phyloP scores from a whole-genome alignment of 2,888 invertebrate genomes.

The Glaucopsyche alexis region DNA sequence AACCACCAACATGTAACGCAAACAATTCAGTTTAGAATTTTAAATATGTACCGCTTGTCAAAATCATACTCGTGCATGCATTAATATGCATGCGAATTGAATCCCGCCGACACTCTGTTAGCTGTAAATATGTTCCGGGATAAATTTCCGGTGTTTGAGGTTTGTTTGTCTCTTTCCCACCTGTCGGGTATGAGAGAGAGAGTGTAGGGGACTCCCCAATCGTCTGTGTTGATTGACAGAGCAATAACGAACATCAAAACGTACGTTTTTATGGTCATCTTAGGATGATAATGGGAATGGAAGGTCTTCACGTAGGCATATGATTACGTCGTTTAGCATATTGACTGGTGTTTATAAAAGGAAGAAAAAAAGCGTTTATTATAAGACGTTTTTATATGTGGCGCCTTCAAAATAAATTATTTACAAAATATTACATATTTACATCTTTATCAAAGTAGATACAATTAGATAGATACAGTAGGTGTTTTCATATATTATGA shows the following conservation, averaged over 20 bases:
- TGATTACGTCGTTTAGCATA: background rate
- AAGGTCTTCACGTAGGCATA: background rate
- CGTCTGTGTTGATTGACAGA: slow-evolving; percentile 65
- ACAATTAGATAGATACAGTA: too few species aligned
- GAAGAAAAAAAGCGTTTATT: background rate
- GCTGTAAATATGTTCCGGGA: slow-evolving; percentile 70
- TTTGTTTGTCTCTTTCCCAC: slow-evolving; percentile 46
- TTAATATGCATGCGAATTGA: slow-evolving; percentile 65
- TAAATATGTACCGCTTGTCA: slow-evolving; percentile 43
- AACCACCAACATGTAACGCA: background rate
- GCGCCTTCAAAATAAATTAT: too few species aligned
- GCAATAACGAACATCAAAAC: slow-evolving; percentile 50
- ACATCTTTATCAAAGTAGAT: too few species aligned
- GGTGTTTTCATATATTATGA: background rate
- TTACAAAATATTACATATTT: too few species aligned
- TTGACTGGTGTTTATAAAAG: background rate
- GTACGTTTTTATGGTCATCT: background rate
- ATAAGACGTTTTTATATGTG: too few species aligned
- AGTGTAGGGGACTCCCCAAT: slow-evolving; percentile 49
- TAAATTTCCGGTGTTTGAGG: slow-evolving; percentile 66
- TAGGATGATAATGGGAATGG: background rate
- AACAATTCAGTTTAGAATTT: slow-evolving; percentile 26
- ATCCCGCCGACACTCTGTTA: slow-evolving; percentile 58
- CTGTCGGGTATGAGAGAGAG: slow-evolving; percentile 39
- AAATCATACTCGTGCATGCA: slow-evolving; percentile 50